Conservation (phyloP, 2,888 invertebrate genomes). For the Eilema griseolum region DNA sequence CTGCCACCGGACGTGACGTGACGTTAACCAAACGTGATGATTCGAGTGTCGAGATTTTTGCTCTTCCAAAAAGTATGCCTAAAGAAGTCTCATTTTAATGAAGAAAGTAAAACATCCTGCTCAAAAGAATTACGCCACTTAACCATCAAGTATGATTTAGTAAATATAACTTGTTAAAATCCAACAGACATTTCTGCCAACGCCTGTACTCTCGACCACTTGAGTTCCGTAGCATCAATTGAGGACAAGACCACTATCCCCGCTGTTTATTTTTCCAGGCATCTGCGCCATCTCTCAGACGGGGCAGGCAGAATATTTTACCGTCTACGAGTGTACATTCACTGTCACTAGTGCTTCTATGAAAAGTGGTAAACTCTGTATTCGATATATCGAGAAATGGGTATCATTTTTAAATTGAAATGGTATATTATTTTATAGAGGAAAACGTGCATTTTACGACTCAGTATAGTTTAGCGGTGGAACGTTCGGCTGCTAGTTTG, state of each 20-base stretch:
- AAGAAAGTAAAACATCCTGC: too few relatives aligned
- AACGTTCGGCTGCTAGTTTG: too few relatives aligned
- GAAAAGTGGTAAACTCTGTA: background rate
- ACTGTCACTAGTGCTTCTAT: slow-evolving; percentile 2
- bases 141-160: too few relatives aligned
- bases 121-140: too few relatives aligned
- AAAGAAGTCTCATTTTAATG: too few relatives aligned
- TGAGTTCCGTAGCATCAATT: slow-evolving; percentile 14
- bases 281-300: slow-evolving; percentile 15
- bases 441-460: background rate
- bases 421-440: too few relatives aligned
- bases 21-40: too few relatives aligned
- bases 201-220: slow-evolving; percentile 23
- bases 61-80: too few relatives aligned
- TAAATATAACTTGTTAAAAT: background rate
- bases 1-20: too few relatives aligned
- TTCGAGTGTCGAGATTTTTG: too few relatives aligned
- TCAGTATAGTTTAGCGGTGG: too few relatives aligned
- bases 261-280: slow-evolving; percentile 35
- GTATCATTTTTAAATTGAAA: background rate
- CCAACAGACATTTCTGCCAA: slow-evolving; percentile 3
- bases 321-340: slow-evolving; percentile 8
- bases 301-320: slow-evolving; percentile 15
- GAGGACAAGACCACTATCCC: slow-evolving; percentile 25
- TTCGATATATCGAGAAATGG: background rate